Evolutionary conservation across 2,888 invertebrate species (phyloP).

Genomic region (Mycogona germanica): DNA sequence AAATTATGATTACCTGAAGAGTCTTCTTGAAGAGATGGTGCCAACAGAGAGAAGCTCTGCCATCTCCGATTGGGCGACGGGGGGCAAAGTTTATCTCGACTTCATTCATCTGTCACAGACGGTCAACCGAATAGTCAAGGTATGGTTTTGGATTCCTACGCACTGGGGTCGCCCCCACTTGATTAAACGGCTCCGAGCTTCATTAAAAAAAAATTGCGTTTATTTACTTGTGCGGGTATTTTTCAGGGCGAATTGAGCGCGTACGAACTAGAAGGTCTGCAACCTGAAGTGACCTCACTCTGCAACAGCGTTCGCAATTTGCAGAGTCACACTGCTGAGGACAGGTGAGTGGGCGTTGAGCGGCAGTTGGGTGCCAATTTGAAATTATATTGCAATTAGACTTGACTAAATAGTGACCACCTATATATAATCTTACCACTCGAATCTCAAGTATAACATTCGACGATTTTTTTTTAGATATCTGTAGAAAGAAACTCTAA

Average conservation of each 20-base stretch:
- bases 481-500: no score
- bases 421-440: no score
- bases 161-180: background rate
- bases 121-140: conserved; percentile 21
- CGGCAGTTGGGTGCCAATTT: no score
- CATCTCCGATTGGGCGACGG: conserved; percentile 56
- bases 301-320: conserved; percentile 41
- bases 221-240: conserved; percentile 4
- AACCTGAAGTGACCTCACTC: conserved; percentile 41
- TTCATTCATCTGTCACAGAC: conserved; percentile 47
- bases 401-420: no score
- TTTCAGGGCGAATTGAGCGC: conserved; percentile 28
- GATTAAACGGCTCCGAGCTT: background rate
- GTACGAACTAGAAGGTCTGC: conserved; percentile 39
- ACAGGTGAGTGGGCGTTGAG: conserved; percentile 36
- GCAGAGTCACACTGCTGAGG: conserved; percentile 40
- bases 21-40: conserved; percentile 47
- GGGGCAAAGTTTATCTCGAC: conserved; percentile 57
- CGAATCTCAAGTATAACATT: background rate
- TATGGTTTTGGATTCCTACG: conserved; percentile 22
- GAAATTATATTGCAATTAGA: no score
- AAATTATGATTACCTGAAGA: conserved; percentile 49
- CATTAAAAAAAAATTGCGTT: background rate
- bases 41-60: conserved; percentile 41
- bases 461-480: background rate